A percentile compares a stretch with the other conserved stretches of the same genome.
Conservation (phyloP, 2,888 invertebrate species). For the Molanna angustata region DNA sequence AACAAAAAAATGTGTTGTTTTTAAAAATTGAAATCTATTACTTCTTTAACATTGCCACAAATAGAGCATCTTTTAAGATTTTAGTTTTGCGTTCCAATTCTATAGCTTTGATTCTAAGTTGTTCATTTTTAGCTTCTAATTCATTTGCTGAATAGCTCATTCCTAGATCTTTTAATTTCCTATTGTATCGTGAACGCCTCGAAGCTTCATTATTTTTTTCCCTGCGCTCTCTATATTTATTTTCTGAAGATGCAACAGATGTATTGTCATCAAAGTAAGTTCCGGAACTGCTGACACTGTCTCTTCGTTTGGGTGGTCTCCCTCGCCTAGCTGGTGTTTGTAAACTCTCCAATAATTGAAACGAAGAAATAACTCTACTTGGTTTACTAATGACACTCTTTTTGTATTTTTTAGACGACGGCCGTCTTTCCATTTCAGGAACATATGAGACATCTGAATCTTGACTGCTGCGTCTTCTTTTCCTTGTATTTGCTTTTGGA, state of each 20-base stretch:
- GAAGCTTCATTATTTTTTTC: slow-evolving; percentile 80
- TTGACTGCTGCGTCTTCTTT: slow-evolving; percentile 39
- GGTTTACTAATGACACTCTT: neutral
- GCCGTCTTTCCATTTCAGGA: slow-evolving; percentile 40
- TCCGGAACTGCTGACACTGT: slow-evolving; percentile 50
- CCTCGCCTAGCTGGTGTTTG: slow-evolving; percentile 45
- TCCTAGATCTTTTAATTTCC: slow-evolving; percentile 59
- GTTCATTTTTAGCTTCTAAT: slow-evolving; percentile 61
- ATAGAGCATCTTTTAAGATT: slow-evolving; percentile 7
- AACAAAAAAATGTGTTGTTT: no score
- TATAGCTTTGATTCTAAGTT: slow-evolving; percentile 62
- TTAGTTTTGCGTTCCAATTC: slow-evolving; percentile 47
- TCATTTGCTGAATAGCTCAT: slow-evolving; percentile 54
- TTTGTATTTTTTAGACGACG: slow-evolving; percentile 2
- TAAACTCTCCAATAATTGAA: slow-evolving; percentile 36
- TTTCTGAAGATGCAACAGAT: slow-evolving; percentile 46
- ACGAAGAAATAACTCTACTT: neutral
- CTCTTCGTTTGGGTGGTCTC: slow-evolving; percentile 55
- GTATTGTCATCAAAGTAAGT: slow-evolving; percentile 48
- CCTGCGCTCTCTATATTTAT: slow-evolving; percentile 64
- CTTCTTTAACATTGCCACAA: slow-evolving; percentile 1
- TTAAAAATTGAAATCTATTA: neutral
- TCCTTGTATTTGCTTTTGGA: slow-evolving; percentile 12
- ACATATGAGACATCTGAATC: slow-evolving; percentile 51
- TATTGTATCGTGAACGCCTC: slow-evolving; percentile 68